phyloP scores from a whole-genome alignment of 2,888 invertebrate species.

The Sphaerophoria rueppellii region DNA sequence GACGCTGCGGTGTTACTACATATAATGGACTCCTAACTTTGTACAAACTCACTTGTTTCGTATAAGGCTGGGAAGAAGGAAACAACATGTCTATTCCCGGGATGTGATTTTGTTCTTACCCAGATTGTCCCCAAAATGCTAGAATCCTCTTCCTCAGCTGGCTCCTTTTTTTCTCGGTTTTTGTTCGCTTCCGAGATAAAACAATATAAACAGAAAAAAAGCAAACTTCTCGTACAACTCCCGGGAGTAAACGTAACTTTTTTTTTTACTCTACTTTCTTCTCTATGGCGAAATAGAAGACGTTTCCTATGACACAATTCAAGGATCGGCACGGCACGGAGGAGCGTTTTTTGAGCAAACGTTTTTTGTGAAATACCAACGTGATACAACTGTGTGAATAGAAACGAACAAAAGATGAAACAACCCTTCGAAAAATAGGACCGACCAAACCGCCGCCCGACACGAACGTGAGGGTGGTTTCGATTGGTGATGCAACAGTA shows the following conservation, averaged over 20 bases:
- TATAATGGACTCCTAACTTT: not conserved
- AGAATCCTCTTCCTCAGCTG: not conserved
- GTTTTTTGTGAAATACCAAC: constrained; percentile 25
- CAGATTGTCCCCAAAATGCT: constrained; percentile 53
- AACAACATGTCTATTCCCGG: constrained; percentile 19
- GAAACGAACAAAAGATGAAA: constrained; percentile 33
- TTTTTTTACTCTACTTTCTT: not conserved
- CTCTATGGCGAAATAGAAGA: not conserved
- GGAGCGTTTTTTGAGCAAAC: constrained; percentile 2
- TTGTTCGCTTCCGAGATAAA: not conserved
- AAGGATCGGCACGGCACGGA: not conserved
- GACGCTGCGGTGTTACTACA: not conserved
- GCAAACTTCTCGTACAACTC: constrained; percentile 49
- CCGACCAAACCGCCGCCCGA: not conserved
- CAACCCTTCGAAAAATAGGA: constrained; percentile 47
- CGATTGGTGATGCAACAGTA: constrained; percentile 33
- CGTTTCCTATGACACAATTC: constrained; percentile 63
- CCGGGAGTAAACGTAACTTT: constrained; percentile 58
- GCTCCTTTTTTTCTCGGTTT: too few species aligned
- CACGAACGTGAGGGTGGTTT: not conserved
- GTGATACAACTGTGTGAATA: constrained; percentile 36
- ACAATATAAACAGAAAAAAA: constrained; percentile 3
- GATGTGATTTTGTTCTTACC: constrained; percentile 66
- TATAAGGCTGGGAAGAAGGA: not conserved
- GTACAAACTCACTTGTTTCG: not conserved